These are phyloP conservation scores for Neolamprologus sp. DNA, from an alignment of 2,113 vertebrate species.

Conservation along the genomic window DNA sequence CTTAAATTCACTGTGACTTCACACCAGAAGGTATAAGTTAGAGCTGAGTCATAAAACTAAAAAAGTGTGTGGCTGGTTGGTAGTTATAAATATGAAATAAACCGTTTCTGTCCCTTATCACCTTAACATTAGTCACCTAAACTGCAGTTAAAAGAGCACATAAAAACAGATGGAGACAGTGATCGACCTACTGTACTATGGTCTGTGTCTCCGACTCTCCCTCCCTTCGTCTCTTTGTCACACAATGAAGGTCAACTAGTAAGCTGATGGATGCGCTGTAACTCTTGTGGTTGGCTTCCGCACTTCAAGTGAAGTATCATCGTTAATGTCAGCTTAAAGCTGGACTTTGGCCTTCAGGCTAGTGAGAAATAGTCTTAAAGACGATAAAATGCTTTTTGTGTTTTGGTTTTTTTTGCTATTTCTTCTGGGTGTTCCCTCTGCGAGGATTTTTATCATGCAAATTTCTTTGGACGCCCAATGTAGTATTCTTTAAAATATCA, in stretches of 20 bases:
- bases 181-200: neutral
- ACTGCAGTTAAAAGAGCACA: neutral
- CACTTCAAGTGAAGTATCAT: slow-evolving; percentile 16
- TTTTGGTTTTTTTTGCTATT: neutral
- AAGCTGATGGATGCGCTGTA: slow-evolving; percentile 1
- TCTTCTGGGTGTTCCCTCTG: neutral
- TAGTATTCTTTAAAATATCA: neutral
- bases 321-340: slow-evolving; percentile 24
- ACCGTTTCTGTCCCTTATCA: neutral
- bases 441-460: neutral
- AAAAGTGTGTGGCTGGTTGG: neutral
- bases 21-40: neutral
- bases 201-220: neutral
- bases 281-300: neutral
- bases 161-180: neutral
- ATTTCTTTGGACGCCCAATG: neutral
- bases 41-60: neutral
- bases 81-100: neutral
- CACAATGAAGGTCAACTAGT: slow-evolving; percentile 35
- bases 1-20: neutral
- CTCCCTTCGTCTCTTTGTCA: neutral
- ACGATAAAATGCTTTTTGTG: slow-evolving; percentile 25
- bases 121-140: neutral
- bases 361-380: slow-evolving; percentile 34
- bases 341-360: slow-evolving; percentile 15